Percentiles rank a stretch among this genome's conserved stretches.
Conservation (phyloP, 2,797 vertebrate species). For the Rhinella marina region DNA sequence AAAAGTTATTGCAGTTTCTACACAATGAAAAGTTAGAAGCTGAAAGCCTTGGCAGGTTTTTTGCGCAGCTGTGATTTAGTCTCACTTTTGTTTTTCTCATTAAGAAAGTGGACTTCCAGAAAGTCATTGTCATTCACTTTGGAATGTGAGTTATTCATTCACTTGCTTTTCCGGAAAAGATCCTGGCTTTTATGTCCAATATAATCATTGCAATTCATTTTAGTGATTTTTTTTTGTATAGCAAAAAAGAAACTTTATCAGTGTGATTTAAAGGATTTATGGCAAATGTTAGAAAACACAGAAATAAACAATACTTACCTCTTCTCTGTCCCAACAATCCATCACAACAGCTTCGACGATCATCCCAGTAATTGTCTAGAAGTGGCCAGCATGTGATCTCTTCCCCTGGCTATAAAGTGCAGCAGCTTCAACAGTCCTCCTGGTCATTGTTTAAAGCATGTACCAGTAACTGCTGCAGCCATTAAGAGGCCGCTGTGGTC, state of each 20-base stretch:
- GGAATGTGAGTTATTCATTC: constrained; percentile 51
- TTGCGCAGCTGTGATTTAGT: constrained; percentile 51
- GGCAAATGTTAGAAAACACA: no score
- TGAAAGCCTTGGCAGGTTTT: constrained; percentile 50
- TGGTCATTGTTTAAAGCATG: no score
- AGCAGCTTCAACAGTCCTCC: no score
- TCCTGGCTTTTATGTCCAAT: constrained; percentile 5
- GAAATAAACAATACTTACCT: no score
- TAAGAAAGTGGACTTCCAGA: constrained; percentile 42
- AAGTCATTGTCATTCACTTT: constrained; percentile 49
- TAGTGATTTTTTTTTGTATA: not conserved
- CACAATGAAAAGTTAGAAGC: constrained; percentile 35
- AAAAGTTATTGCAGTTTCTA: not conserved
- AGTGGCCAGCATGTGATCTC: no score
- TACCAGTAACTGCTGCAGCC: no score
- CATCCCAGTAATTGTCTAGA: no score
- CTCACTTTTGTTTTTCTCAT: constrained; percentile 49
- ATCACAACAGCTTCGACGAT: no score
- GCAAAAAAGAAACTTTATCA: not conserved
- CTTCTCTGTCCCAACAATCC: no score
- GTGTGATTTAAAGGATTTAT: not conserved
- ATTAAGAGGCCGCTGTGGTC: no score
- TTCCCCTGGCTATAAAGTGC: no score
- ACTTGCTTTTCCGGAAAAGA: constrained; percentile 27
- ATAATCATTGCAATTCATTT: constrained; percentile 11